Evolutionary conservation across 2,888 invertebrate species (phyloP), one percentile per base, ranked within the genome.

Genomic region (Macrophya alboannulata): DNA sequence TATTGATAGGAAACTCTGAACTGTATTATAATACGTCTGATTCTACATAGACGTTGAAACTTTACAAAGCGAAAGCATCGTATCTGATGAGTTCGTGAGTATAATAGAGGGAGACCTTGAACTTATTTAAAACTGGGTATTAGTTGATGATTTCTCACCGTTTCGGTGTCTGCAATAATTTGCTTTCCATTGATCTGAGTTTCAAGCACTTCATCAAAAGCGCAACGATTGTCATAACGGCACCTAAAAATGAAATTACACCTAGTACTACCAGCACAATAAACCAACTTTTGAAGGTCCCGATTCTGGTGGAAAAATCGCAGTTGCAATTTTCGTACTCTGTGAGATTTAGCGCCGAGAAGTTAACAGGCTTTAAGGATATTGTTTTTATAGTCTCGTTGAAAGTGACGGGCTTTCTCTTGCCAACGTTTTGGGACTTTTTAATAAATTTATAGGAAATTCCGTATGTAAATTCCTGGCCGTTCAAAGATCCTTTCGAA

Each of bases 211-310:
- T 92, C 21, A 89, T 88, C 0, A 91, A 88, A 0, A 92, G 89
- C 0, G 89, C 90, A 59, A 91, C 89, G 82, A 92, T 91, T 43
- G 92, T 92, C 45, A 91, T 86, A 21, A 92, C 86, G 37, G 92
- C 92, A 0, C 91, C 92, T 45, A 89, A 87, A 85, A 92, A 92
- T 17, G 91, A 92, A 45, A 92, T 90, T 68, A 92, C 88, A 2
- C 92, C 92, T 10, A 92, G 88, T 15, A 92, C 90, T 8, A 91
- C 91, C 21, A 92, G 90, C 1, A 91, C 91, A 88, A 92, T 90
- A 86, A 92, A 92, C 92, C 92, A 92, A 82, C 89, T 92, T 76
- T 92, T 92, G 85, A 92, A 92, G 40, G 85, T 91, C 82, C 91
- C 91, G 84, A 92, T 92, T 81, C 91, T 89, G 65, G 90, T 90